Conservation (phyloP, 2,888 invertebrate genomes). For the Chalcis sispes region DNA sequence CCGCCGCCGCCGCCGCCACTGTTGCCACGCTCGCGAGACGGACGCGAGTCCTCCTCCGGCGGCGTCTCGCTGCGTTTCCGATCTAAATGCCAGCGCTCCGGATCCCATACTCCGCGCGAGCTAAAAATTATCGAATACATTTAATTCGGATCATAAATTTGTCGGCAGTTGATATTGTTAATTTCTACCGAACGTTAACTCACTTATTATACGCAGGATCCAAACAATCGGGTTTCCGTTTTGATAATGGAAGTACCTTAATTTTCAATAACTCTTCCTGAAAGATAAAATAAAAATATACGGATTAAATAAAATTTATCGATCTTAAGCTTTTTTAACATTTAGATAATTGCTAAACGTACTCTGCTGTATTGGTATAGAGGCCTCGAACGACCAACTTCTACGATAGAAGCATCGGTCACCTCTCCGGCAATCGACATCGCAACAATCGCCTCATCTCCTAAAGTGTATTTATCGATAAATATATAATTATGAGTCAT, state of each 20-base stretch:
- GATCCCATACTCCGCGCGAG: slow-evolving; percentile 77
- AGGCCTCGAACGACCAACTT: slow-evolving; percentile 74
- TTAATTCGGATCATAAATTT: too few relatives aligned
- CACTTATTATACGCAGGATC: slow-evolving; percentile 79
- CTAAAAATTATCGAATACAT: slow-evolving; percentile 60
- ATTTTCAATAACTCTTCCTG: slow-evolving; percentile 85
- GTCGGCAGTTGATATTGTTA: too few relatives aligned
- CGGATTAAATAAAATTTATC: neutral
- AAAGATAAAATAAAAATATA: slow-evolving; percentile 73
- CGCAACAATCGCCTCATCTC: slow-evolving; percentile 78
- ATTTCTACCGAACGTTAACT: slow-evolving; percentile 61
- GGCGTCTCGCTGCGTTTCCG: slow-evolving; percentile 81
- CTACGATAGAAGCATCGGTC: slow-evolving; percentile 74
- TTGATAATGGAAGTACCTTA: slow-evolving; percentile 83
- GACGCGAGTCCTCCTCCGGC: slow-evolving; percentile 79
- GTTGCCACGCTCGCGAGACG: slow-evolving; percentile 73
- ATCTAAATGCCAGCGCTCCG: slow-evolving; percentile 78
- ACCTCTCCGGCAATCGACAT: slow-evolving; percentile 76
- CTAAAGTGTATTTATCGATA: slow-evolving; percentile 66
- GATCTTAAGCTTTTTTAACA: too few relatives aligned
- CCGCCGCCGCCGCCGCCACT: slow-evolving; percentile 77
- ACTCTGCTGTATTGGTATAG: slow-evolving; percentile 75
- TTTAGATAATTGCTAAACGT: slow-evolving; percentile 28
- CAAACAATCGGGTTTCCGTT: slow-evolving; percentile 84
- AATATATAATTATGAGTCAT: neutral